Evolutionary conservation across 2,888 invertebrate species (phyloP), one percentile per base, ranked within the genome.

Genomic region (Sylvicola fuscatus): DNA sequence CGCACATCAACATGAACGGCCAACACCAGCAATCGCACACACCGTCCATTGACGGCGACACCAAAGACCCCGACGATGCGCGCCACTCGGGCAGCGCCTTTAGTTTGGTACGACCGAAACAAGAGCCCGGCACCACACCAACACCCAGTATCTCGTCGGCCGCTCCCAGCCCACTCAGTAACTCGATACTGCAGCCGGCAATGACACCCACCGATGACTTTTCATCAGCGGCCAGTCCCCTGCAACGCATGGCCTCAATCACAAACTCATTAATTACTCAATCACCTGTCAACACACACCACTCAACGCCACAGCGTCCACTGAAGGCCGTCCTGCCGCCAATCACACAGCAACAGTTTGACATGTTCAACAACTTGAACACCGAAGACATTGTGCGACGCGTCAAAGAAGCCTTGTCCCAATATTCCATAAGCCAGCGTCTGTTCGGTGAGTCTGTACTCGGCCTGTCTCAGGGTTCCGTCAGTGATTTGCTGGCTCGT

Each of bases 361-460:
- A 98, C 60, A 77, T 89, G 63, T 95, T 92, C 64, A 87, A 93
- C 55, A 89, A 89, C 57, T 70, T 98, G 43, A 95, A 97, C 58
- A 98, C 98, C 2, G 97, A 98, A 62, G 95, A 97, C 44, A 89
- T 98, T 46, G 98, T 98, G 36, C 80, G 90, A 50, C 82, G 89
- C 61, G 89, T 90, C 14, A 90, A 90, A 59, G 90, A 92, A 60
- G 87, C 89, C 47, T 62, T 90, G 37, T 89, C 89, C 47, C 90
- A 90, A 60, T 92, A 89, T 60, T 89, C 89, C 43, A 90, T 99
- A 52, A 95, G 95, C 49, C 98, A 99, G 62, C 72, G 98, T 45
- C 66, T 98, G 34, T 98, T 98, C 53, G 98, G 98, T 7, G 98
- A 98, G 58, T 89, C 86, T 2, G 95, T 98, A n/a, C 66, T 98